Conservation (phyloP, 2,888 invertebrate genomes). For the Drosophila paracracens region DNA sequence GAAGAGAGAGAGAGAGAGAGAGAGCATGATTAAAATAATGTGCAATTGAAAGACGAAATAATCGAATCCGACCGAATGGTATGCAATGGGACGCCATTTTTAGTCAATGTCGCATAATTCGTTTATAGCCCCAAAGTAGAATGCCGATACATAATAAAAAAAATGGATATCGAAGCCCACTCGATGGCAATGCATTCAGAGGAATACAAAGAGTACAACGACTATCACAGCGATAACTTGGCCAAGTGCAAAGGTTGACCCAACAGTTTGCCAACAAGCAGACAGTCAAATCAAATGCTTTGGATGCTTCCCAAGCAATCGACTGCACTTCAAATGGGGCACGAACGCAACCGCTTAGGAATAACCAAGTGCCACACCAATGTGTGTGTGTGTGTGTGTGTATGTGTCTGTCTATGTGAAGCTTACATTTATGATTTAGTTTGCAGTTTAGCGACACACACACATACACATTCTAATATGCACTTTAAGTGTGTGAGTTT, state of each 20-base stretch:
- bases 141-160: background rate
- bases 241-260: constrained; percentile 44
- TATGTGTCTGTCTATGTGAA: constrained; percentile 17
- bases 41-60: constrained; percentile 12
- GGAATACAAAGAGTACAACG: constrained; percentile 1
- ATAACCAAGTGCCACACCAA: constrained; percentile 62
- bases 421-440: constrained; percentile 71
- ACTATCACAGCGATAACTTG: constrained; percentile 13
- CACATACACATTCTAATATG: constrained; percentile 13
- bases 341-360: constrained; percentile 80
- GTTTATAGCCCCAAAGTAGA: constrained; percentile 71
- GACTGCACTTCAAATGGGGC: constrained; percentile 77
- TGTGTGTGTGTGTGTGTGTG: constrained; percentile 15
- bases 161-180: constrained; percentile 3
- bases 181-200: constrained; percentile 25
- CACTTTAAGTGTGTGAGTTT: constrained; percentile 7
- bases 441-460: constrained; percentile 43
- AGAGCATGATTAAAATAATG: constrained; percentile 4
- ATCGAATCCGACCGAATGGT: constrained; percentile 60
- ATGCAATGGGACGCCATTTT: constrained; percentile 79
- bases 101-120: constrained; percentile 83
- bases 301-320: constrained; percentile 40
- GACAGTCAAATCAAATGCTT: constrained; percentile 49
- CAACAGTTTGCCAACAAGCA: constrained; percentile 16
- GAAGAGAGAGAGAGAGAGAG: background rate